phyloP scores from a whole-genome alignment of 2,797 vertebrate genomes.

The Clarias pachynema region DNA sequence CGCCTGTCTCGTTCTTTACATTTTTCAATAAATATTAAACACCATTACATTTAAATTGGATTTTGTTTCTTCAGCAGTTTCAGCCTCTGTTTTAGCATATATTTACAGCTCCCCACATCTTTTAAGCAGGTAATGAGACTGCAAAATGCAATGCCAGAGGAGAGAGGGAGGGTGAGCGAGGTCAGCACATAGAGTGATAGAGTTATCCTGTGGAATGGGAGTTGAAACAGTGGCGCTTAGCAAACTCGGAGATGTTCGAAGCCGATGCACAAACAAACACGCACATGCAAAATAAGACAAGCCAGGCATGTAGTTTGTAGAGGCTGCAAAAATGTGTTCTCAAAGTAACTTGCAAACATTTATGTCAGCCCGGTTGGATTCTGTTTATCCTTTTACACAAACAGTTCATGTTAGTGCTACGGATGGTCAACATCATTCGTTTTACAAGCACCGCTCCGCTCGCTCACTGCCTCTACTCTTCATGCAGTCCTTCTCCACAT shows the following conservation, averaged over 20 bases:
- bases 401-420: slow-evolving; percentile 34
- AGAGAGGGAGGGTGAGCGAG: slow-evolving; percentile 61
- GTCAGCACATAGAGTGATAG: slow-evolving; percentile 53
- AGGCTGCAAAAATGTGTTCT: slow-evolving; percentile 20
- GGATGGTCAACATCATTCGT: slow-evolving; percentile 36
- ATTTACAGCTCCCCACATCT: slow-evolving; percentile 70
- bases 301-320: slow-evolving; percentile 32
- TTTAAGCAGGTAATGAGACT: slow-evolving; percentile 76
- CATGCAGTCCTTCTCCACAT: slow-evolving; percentile 9
- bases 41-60: slow-evolving; percentile 81
- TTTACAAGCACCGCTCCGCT: slow-evolving; percentile 27
- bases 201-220: slow-evolving; percentile 56
- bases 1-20: slow-evolving; percentile 79
- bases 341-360: slow-evolving; percentile 33
- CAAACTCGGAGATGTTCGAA: slow-evolving; percentile 48
- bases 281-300: slow-evolving; percentile 32
- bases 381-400: slow-evolving; percentile 49
- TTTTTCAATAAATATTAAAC: slow-evolving; percentile 86
- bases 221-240: slow-evolving; percentile 51
- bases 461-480: slow-evolving; percentile 11
- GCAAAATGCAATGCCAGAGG: slow-evolving; percentile 70
- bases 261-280: slow-evolving; percentile 44
- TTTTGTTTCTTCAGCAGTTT: slow-evolving; percentile 68
- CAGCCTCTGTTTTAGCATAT: slow-evolving; percentile 73
- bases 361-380: slow-evolving; percentile 30